Evolutionary conservation across 1,140 invertebrate genomes (phyloP), one percentile per base, ranked within the genome.

Genomic region (Magallana angulata): DNA sequence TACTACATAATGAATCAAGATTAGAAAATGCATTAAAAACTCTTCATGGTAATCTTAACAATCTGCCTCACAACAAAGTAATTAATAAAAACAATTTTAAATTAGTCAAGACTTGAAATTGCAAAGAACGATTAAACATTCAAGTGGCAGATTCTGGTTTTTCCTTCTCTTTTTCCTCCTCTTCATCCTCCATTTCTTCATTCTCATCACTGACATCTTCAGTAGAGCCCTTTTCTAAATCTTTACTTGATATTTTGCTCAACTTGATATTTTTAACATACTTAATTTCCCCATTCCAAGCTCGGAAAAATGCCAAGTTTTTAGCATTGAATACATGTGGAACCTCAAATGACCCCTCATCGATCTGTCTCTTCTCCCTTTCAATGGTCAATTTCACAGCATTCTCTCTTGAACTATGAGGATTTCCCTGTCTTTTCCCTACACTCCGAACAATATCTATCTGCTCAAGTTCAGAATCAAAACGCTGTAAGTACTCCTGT

Each of bases 381-480:
- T 92, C 92, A 48, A 85, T 83, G 58, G 92, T 93, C 59, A 93
- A 82, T 82, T 89, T 91, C 14, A 94, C 93, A 3, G 92, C 90
- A 18, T 90, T 87, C 82, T 92, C 89, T 71, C 93, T 84, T 11
- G 91, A 82, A 6, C 88, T 90, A 85, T 93, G 91, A 59, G 91
- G 93, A n/a, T 89, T 88, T 36, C 85, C 88, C 36, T 91, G 87
- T 58, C 91, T 84, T 57, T 92, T 91, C 36, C 92, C 93, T 16
- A 94, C 87, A 82, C 85, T 83, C 58, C 92, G 90, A 9, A 93
- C 89, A 71, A 94, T 93, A 7, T 82, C 84, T 56, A 94, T 94
- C 89, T 94, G 93, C 76, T 93, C 93, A 14, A 93, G 82, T 88
- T 94, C 93, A 11, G 92, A 90, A 12, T 91, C 88, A 92, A 93